phyloP scores from a whole-genome alignment of 2,888 invertebrate species.

The Pemphredon lugubris region DNA sequence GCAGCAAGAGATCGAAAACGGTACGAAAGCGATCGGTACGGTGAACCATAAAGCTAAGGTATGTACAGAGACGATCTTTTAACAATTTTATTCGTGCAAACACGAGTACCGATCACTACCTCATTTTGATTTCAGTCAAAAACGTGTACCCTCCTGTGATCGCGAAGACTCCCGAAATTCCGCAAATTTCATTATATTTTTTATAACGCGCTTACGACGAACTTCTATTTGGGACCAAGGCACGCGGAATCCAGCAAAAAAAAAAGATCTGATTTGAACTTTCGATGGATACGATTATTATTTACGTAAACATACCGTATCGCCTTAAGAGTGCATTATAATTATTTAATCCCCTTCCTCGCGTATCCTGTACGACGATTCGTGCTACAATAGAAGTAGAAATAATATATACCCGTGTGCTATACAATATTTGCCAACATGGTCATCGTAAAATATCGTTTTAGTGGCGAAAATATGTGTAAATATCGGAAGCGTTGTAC shows the following conservation, averaged over 20 bases:
- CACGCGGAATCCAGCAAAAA: conserved; percentile 13
- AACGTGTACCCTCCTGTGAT: conserved; percentile 72
- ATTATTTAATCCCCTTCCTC: not conserved
- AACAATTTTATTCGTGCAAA: not conserved
- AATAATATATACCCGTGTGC: no score
- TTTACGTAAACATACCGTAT: not conserved
- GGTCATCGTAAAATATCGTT: not conserved
- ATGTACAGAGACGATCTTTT: conserved; percentile 13
- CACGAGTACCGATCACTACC: conserved; percentile 8
- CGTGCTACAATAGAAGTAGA: no score
- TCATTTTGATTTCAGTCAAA: conserved; percentile 68
- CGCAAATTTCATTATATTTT: conserved; percentile 62
- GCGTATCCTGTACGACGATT: not conserved
- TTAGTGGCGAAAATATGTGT: not conserved
- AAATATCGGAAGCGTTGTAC: not conserved
- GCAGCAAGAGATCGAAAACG: conserved; percentile 66
- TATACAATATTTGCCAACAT: no score
- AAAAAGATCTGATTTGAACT: not conserved
- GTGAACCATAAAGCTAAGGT: conserved; percentile 70
- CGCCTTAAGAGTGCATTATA: not conserved
- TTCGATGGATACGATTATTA: not conserved
- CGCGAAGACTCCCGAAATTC: conserved; percentile 39
- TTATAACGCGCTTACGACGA: conserved; percentile 51
- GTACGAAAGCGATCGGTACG: conserved; percentile 58
- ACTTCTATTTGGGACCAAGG: conserved; percentile 68